Percentiles rank a stretch among this genome's conserved stretches.
phyloP scores from a whole-genome alignment of 1,140 invertebrate species.

The Trichomalopsis sarcophagae region DNA sequence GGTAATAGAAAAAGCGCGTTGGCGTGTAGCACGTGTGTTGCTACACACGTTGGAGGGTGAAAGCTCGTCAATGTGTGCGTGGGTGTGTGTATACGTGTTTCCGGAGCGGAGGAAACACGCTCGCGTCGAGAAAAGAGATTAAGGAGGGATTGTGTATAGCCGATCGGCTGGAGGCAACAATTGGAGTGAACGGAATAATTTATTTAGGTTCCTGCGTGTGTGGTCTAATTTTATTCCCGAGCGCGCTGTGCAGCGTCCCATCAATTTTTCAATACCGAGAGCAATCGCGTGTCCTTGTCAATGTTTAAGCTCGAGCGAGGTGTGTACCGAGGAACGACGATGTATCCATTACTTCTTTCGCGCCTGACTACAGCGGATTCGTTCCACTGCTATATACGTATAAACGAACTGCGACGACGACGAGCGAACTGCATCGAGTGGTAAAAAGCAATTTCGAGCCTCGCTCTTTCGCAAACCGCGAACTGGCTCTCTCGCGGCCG shows the following conservation, averaged over 20 bases:
- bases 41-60: background rate
- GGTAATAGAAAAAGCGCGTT: conserved; percentile 29
- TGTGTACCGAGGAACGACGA: too few species aligned
- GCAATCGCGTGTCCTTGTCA: background rate
- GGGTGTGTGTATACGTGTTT: background rate
- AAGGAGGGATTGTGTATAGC: background rate
- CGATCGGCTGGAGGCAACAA: background rate
- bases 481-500: background rate
- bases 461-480: too few species aligned
- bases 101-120: background rate
- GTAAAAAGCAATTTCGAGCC: background rate
- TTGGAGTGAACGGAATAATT: background rate
- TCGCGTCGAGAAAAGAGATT: background rate
- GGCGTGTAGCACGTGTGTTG: conserved; percentile 3
- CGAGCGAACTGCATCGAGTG: background rate
- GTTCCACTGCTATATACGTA: too few species aligned
- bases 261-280: background rate
- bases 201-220: background rate
- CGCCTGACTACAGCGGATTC: too few species aligned
- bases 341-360: too few species aligned
- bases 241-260: too few species aligned
- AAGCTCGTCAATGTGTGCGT: too few species aligned
- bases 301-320: background rate
- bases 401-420: too few species aligned
- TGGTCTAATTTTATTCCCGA: background rate